Conservation (phyloP, 2,113 vertebrate species). For the Aldabrachelys gigantea region DNA sequence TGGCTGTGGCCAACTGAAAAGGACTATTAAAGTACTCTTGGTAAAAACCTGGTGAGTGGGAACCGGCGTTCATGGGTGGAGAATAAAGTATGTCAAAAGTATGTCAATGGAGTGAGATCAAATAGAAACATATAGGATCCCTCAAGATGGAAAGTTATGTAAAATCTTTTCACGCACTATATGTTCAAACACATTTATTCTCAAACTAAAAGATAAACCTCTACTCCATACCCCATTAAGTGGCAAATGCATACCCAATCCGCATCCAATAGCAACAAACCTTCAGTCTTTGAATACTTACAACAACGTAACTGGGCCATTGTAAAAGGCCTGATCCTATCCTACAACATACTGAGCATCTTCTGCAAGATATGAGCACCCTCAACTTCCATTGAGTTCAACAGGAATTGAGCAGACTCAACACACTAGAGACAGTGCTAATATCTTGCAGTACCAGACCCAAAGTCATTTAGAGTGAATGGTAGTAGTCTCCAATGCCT, state of each 20-base stretch:
- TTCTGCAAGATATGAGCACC: too few species aligned
- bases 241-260: background rate
- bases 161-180: background rate
- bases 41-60: background rate
- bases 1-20: background rate
- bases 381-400: too few species aligned
- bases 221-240: background rate
- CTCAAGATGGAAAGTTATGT: background rate
- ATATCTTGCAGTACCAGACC: too few species aligned
- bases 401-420: too few species aligned
- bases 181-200: background rate
- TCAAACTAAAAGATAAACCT: background rate
- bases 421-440: too few species aligned
- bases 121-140: background rate
- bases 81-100: background rate
- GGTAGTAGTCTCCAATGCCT: too few species aligned
- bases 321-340: too few species aligned
- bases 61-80: background rate
- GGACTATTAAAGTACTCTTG: background rate
- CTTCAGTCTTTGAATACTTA: background rate
- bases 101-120: background rate
- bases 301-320: too few species aligned
- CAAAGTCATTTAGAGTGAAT: too few species aligned
- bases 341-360: too few species aligned
- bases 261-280: background rate